Evolutionary conservation across 2,113 vertebrate genomes (phyloP), one percentile per base, ranked within the genome.

Genomic region (Campylorhamphus procurvoides): DNA sequence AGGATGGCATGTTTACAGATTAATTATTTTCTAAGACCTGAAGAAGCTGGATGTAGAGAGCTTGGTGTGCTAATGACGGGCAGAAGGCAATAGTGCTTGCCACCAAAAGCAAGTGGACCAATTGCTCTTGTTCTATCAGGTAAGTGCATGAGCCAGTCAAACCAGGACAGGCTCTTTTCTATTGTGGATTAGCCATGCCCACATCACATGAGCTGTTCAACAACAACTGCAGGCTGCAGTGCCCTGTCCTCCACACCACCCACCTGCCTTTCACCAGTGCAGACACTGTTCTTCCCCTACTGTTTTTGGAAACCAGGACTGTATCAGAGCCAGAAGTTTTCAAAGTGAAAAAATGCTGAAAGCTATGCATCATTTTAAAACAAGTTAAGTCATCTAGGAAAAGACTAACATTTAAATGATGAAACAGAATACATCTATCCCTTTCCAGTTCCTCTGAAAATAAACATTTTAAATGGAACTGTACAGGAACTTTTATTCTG

Each of bases 261-360:
- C 1, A 0, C n/a, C 66, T 40, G 62, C 80, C 72, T 47, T 28
- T 18, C 16, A 2, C 17, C 8, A 5, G 4, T 7, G 5, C 0
- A 2, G 29, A 9, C 33, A 31, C 15, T 1, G 25, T 23, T 76
- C 68, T 60, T 72, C 53, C 37, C 59, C 63, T 18, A 2, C 79
- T 47, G 22, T 1, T 17, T 93, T 29, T 59, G 84, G 87, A 84
- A 87, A 81, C 28, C 8, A 8, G 7, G 8, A 3, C 2, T 81
- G 7, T 53, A 31, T 27, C 42, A 23, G 35, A 59, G 62, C 29
- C 64, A 50, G 47, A 15, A 8, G 68, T 63, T 39, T 52, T 73
- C 60, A 55, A 72, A 91, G 74, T 71, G 35, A 87, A 75, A 81
- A 82, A 89, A 93, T 42, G 35, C 23, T 78, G 66, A 84, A 82